Conservation (phyloP, 2,113 vertebrate species). For the Callipepla californica region DNA sequence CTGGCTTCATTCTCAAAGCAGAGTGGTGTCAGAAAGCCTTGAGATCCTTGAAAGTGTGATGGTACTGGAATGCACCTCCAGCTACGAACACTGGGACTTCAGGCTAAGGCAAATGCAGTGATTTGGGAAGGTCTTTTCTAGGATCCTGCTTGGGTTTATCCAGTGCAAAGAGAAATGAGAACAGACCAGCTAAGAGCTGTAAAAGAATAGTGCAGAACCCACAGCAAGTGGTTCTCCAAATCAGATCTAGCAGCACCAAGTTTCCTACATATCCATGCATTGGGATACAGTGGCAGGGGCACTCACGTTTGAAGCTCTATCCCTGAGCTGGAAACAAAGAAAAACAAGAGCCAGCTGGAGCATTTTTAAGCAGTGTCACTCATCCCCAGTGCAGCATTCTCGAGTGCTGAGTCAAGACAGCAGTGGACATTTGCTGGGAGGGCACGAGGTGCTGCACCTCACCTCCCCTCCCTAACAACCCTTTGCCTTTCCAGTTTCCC, state of each 20-base stretch:
- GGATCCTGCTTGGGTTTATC: not conserved
- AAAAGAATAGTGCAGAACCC: not conserved
- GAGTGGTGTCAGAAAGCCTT: not conserved
- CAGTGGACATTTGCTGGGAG: not conserved
- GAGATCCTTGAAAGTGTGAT: not conserved
- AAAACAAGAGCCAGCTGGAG: not conserved
- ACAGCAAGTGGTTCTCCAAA: not conserved
- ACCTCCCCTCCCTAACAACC: not conserved
- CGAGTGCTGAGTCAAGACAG: accelerated
- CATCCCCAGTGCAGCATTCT: not conserved
- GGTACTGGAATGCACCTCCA: not conserved
- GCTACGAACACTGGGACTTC: not conserved
- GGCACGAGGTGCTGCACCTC: not conserved
- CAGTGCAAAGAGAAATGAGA: not conserved
- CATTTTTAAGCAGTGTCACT: not conserved
- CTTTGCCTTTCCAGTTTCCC: slow-evolving; percentile 64
- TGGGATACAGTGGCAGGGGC: not conserved
- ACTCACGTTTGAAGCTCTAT: not conserved
- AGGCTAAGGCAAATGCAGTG: not conserved
- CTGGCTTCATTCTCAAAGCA: not conserved
- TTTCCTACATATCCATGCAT: not conserved
- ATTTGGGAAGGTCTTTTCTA: not conserved
- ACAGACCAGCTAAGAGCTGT: not conserved
- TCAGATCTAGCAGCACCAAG: not conserved
- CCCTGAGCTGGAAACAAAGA: not conserved